These are phyloP conservation scores for Prosopocoilus inquinatus DNA, from an alignment of 2,888 invertebrate genomes.

Conservation along the genomic window DNA sequence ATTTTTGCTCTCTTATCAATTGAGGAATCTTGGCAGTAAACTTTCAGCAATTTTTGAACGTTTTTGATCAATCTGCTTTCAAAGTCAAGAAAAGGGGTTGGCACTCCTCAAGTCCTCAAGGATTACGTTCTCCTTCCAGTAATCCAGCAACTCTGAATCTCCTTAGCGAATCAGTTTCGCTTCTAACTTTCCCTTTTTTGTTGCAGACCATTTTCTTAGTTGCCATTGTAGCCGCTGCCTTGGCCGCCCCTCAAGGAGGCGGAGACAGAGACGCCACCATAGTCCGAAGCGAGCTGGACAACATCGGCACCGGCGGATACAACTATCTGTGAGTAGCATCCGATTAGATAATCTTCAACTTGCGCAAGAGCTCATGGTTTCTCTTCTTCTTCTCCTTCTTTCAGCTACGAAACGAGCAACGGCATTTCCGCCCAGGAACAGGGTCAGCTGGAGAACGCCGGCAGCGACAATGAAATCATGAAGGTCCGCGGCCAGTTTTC, in stretches of 20 bases:
- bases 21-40: too few relatives aligned
- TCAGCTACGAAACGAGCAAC: conserved; percentile 65
- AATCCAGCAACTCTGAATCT: too few relatives aligned
- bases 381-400: too few relatives aligned
- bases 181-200: not conserved
- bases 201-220: conserved; percentile 29
- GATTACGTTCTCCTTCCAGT: too few relatives aligned
- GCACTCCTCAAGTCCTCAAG: too few relatives aligned
- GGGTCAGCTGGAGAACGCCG: conserved; percentile 60
- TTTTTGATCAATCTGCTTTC: too few relatives aligned
- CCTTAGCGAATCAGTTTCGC: not conserved
- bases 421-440: conserved; percentile 62
- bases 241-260: conserved; percentile 35
- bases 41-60: too few relatives aligned
- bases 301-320: conserved; percentile 53
- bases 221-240: conserved; percentile 31
- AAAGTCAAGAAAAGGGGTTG: too few relatives aligned
- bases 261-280: conserved; percentile 57
- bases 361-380: not conserved
- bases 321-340: conserved; percentile 25
- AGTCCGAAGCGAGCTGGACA: conserved; percentile 61
- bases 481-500: conserved; percentile 61
- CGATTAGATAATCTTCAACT: too few relatives aligned
- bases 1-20: too few relatives aligned
- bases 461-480: conserved; percentile 64